A percentile compares a stretch with the other conserved stretches of the same genome.
Evolutionary conservation across 2,113 vertebrate genomes (phyloP).

Genomic region (Zingel zingel): DNA sequence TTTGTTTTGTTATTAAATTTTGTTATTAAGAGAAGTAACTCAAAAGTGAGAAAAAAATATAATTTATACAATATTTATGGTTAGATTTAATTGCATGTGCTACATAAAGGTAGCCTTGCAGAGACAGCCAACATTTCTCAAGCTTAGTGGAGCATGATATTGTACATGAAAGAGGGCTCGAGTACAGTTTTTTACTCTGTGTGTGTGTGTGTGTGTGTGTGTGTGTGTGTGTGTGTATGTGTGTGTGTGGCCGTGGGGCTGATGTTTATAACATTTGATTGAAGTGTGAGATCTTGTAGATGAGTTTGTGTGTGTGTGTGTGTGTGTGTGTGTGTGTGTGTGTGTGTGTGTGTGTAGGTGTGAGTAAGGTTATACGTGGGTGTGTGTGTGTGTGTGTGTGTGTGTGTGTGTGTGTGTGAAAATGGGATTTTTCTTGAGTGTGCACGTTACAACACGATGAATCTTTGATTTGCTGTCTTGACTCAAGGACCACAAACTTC

Average conservation of each 20-base stretch:
- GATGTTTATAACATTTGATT: constrained; percentile 21
- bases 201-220: constrained; percentile 5
- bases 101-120: not conserved
- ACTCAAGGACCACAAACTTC: not conserved
- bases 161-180: constrained; percentile 15
- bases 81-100: constrained; percentile 9
- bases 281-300: constrained; percentile 12
- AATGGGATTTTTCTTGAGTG: not conserved
- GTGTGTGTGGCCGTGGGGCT: not conserved
- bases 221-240: not conserved
- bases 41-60: not conserved
- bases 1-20: not conserved
- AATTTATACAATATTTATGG: not conserved
- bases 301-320: not conserved
- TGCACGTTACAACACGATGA: not conserved
- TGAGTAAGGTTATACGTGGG: too few relatives aligned
- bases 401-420: not conserved
- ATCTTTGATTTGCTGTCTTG: constrained; percentile 14
- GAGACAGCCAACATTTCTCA: not conserved
- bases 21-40: not conserved
- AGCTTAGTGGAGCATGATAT: constrained; percentile 8
- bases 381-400: too few relatives aligned
- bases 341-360: not conserved
- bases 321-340: too few relatives aligned
- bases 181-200: not conserved